These are phyloP conservation scores for Agonum fuliginosum DNA, from an alignment of 2,888 invertebrate species.

Conservation along the genomic window DNA sequence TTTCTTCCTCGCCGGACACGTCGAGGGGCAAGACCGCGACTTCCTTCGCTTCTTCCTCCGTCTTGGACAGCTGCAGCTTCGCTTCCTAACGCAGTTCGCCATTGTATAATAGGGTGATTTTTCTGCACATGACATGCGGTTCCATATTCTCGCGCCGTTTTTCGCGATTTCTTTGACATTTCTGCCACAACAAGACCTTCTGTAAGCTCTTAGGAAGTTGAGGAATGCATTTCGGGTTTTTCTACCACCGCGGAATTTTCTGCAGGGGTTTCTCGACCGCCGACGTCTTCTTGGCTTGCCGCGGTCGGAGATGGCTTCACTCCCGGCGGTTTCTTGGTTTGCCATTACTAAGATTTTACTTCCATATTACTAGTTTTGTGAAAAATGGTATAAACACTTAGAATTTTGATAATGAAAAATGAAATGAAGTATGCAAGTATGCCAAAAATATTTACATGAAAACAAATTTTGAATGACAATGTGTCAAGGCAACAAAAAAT, in stretches of 20 bases:
- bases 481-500: neutral
- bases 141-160: neutral
- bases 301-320: neutral
- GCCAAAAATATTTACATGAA: too few relatives aligned
- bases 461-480: neutral
- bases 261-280: neutral
- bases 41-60: neutral
- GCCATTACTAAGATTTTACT: too few relatives aligned
- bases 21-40: neutral
- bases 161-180: neutral
- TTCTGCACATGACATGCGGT: neutral
- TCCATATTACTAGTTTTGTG: too few relatives aligned
- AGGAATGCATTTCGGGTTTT: conserved; percentile 4
- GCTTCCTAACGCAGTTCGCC: neutral
- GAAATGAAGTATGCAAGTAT: neutral
- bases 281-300: neutral
- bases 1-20: neutral
- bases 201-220: neutral
- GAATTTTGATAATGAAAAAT: neutral
- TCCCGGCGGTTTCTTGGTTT: neutral
- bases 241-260: neutral
- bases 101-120: neutral
- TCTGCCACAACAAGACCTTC: neutral
- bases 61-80: neutral
- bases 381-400: neutral